Conservation (phyloP, 2,113 vertebrate genomes). For the Myocastor coypus region DNA sequence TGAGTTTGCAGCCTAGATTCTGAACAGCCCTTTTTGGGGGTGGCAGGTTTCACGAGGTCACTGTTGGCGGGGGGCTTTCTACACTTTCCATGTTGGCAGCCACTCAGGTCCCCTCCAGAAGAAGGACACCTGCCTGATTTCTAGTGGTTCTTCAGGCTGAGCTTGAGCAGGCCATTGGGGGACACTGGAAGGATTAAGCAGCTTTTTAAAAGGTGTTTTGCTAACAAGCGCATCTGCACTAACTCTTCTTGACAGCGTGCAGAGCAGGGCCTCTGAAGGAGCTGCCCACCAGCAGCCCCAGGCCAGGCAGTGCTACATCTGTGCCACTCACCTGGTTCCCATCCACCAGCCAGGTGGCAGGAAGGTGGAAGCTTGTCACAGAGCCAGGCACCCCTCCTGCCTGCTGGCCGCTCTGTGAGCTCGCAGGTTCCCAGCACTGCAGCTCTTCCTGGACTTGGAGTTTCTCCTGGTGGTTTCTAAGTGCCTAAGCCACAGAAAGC, state of each 20-base stretch:
- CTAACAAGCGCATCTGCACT: conserved; percentile 28
- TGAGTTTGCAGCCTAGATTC: conserved; percentile 42
- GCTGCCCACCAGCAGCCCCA: not conserved
- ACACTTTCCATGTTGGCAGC: not conserved
- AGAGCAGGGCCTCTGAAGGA: not conserved
- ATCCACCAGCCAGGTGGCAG: not conserved
- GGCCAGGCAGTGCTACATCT: not conserved
- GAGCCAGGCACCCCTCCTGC: not conserved
- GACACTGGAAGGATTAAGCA: not conserved
- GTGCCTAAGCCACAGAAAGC: not conserved
- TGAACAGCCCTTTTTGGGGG: not conserved
- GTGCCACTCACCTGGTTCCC: not conserved
- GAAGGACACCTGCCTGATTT: not conserved
- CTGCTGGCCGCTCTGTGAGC: not conserved
- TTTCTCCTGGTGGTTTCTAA: not conserved
- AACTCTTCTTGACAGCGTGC: not conserved
- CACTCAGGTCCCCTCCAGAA: not conserved
- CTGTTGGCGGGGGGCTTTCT: not conserved
- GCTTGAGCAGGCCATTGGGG: not conserved
- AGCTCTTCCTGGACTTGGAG: not conserved
- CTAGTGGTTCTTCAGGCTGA: not conserved
- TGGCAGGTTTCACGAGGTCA: not conserved
- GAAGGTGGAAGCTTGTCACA: not conserved
- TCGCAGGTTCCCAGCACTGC: not conserved
- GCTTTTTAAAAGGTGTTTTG: conserved; percentile 34